Conservation (phyloP, 2,888 invertebrate genomes). For the Parapristionchus giblindavisi region DNA sequence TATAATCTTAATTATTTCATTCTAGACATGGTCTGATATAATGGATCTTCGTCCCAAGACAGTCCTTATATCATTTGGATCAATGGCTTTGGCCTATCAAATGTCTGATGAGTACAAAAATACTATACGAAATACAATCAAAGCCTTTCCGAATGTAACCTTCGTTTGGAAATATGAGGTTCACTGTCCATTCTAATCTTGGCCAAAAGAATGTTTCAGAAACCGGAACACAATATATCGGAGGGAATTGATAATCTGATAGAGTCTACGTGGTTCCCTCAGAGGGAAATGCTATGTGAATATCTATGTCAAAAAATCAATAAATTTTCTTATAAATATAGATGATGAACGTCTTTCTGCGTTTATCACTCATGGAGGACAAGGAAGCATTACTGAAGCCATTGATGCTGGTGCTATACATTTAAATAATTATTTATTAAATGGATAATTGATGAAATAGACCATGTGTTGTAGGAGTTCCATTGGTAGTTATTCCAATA, state of each 20-base stretch:
- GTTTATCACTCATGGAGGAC: constrained; percentile 31
- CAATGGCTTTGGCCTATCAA: neutral
- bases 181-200: too few relatives aligned
- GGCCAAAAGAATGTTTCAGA: too few relatives aligned
- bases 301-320: neutral
- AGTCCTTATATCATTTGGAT: constrained; percentile 7
- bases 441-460: too few relatives aligned
- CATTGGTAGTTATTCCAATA: neutral
- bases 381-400: constrained; percentile 29
- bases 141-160: neutral
- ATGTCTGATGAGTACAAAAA: neutral
- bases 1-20: too few relatives aligned
- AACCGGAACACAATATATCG: constrained; percentile 21
- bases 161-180: constrained; percentile 16
- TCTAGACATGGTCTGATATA: constrained; percentile 7
- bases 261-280: constrained; percentile 10
- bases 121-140: neutral
- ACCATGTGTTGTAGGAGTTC: neutral
- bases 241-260: constrained; percentile 15
- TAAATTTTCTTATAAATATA: neutral
- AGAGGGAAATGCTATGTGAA: constrained; percentile 23
- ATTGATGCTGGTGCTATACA: constrained; percentile 15
- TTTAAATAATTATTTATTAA: too few relatives aligned
- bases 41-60: neutral
- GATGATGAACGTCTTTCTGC: constrained; percentile 18